These are phyloP conservation scores for Perca schrenkii DNA, from an alignment of 2,113 vertebrate species.

Conservation along the genomic window DNA sequence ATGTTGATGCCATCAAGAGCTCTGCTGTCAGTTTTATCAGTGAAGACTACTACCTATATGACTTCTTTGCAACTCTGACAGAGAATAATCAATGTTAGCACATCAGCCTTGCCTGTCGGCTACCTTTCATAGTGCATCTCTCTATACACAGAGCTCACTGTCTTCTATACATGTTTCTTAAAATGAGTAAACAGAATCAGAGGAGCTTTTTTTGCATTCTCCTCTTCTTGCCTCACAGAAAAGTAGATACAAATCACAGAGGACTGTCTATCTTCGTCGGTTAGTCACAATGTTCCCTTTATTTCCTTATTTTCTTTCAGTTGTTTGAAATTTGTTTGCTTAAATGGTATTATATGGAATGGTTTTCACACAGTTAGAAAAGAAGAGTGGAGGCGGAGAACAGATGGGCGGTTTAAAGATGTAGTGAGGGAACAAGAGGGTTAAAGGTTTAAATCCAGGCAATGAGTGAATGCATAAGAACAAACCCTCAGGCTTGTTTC, in stretches of 20 bases:
- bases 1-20: conserved; percentile 41
- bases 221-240: background rate
- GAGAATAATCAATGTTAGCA: conserved; percentile 61
- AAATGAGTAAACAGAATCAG: conserved; percentile 28
- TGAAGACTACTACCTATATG: conserved; percentile 37
- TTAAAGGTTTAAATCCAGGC: conserved; percentile 55
- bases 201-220: background rate
- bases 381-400: conserved; percentile 39
- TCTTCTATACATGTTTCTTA: background rate
- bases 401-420: conserved; percentile 38
- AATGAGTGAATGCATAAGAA: conserved; percentile 43
- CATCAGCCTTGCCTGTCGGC: conserved; percentile 38
- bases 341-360: background rate
- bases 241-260: conserved; percentile 6
- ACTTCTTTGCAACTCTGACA: conserved; percentile 46
- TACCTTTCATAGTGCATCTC: conserved; percentile 25
- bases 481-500: conserved; percentile 47
- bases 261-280: background rate
- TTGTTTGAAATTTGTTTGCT: background rate
- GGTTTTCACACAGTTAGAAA: conserved; percentile 14
- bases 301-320: conserved; percentile 5
- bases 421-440: conserved; percentile 20
- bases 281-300: conserved; percentile 4
- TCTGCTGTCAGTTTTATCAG: conserved; percentile 53
- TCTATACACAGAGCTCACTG: conserved; percentile 21